Conservation (phyloP, 2,888 invertebrate genomes). For the Colostygia pectinataria region DNA sequence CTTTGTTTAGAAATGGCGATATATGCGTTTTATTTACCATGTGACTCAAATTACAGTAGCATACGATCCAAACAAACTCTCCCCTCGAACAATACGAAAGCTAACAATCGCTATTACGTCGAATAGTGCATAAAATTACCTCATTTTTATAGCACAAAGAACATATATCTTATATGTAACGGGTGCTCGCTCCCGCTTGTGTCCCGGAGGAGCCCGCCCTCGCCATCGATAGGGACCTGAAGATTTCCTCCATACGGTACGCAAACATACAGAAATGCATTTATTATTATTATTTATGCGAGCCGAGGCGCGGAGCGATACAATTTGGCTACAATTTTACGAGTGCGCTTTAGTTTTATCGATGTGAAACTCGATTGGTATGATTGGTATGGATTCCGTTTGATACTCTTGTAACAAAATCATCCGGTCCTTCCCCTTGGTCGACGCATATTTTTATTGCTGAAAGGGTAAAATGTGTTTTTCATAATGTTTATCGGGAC, state of each 20-base stretch:
- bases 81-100: conserved; percentile 31
- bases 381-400: conserved; percentile 64
- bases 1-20: no score
- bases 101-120: conserved; percentile 41
- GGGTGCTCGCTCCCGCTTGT: conserved; percentile 37
- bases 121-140: conserved; percentile 77
- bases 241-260: conserved; percentile 56
- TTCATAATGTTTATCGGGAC: conserved; percentile 27
- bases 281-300: conserved; percentile 73
- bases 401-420: conserved; percentile 27
- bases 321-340: conserved; percentile 70
- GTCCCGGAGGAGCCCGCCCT: conserved; percentile 61
- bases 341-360: conserved; percentile 70
- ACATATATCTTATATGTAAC: conserved; percentile 61
- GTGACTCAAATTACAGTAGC: conserved; percentile 13
- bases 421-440: conserved; percentile 13
- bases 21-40: not conserved
- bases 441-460: conserved; percentile 38
- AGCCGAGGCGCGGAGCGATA: conserved; percentile 58
- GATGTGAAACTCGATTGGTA: conserved; percentile 68
- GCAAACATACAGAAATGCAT: conserved; percentile 62
- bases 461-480: conserved; percentile 28
- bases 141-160: conserved; percentile 67
- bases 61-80: conserved; percentile 26
- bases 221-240: conserved; percentile 47